Base-by-base conservation (phyloP, 2,797 vertebrate species). In the Enteromius trimaculatus region DNA sequence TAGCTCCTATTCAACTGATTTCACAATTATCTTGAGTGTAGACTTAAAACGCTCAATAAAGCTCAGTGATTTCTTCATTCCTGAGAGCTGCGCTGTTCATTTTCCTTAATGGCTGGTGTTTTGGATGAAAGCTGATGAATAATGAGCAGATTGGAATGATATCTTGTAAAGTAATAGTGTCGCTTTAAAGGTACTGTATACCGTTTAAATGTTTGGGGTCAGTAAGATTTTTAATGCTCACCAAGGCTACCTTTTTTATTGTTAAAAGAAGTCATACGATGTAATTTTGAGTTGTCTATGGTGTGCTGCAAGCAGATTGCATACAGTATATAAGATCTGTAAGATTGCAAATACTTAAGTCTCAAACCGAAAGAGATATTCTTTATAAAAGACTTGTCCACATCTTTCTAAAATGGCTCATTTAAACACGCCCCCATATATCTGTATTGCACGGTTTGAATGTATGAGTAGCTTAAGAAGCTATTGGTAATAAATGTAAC, bases 1-100 rank as follows among this genome's bases (percentile, higher is more conserved):
- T 77, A 77, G 47, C 81, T 82, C 31, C 16, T 47, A 69, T 79
- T 79, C 62, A 44, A n/a, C 17, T 44, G 81, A 82, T 82, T 66
- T 75, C 31, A 66, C 80, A 82, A 65, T 76, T 76, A 66, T 37
- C 13, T 74, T 17, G 13, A 76, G 80, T 37, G 3, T 76, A 66
- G 31, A 76, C 42, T 64, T 81, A 74, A 81, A 80, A 81, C 44
- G 29, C 69, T 51, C 69, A 37, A 29, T 65, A 53, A 55, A 53
- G 62, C 31, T 66, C 60, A 16, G 14, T 42, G n/a, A 66, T 82
- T 29, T 68, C 44, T 53, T 51, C 37, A 26, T 76, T 82, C 71
- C n/a, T 26, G 6, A 68, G 34, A 58, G 72, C 80, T 82, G 26
- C 21, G 16, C 13, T 29, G 42, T 66, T 53, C 10, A 53, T 76